Evolutionary conservation across 2,888 invertebrate species (phyloP).

Genomic region (Synergus gifuensis): DNA sequence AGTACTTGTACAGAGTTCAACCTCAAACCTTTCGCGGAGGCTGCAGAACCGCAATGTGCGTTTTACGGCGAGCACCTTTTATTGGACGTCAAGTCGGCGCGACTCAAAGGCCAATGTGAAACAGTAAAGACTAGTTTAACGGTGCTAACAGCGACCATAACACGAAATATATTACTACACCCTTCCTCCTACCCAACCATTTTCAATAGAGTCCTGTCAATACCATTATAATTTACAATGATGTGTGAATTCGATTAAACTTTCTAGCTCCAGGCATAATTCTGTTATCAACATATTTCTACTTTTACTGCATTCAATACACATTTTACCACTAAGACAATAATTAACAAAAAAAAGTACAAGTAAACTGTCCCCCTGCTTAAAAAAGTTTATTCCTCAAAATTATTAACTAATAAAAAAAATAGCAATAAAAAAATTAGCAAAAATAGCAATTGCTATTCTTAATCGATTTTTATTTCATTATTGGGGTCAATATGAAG

Average conservation of each 20-base stretch:
- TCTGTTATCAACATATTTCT: conserved; percentile 18
- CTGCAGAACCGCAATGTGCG: conserved; percentile 54
- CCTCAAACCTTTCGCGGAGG: conserved; percentile 12
- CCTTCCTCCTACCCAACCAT: not conserved
- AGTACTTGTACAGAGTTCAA: conserved; percentile 9
- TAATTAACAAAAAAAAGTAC: not conserved
- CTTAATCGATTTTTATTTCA: too few species aligned
- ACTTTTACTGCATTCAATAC: not conserved
- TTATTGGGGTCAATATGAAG: not conserved
- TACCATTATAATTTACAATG: conserved; percentile 68
- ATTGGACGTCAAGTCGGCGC: conserved; percentile 71
- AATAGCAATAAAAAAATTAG: too few species aligned
- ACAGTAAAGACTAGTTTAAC: conserved; percentile 75
- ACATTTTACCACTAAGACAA: too few species aligned
- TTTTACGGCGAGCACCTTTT: conserved; percentile 70
- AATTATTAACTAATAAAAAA: not conserved
- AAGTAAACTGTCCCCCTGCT: not conserved
- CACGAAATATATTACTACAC: conserved; percentile 70
- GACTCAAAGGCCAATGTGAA: conserved; percentile 72
- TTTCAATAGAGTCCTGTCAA: conserved; percentile 61
- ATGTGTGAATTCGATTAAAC: conserved; percentile 70
- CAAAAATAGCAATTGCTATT: not conserved
- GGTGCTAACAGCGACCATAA: conserved; percentile 74
- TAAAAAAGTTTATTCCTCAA: not conserved
- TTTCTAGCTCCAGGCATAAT: conserved; percentile 42